phyloP scores from a whole-genome alignment of 92 coral and sea anemone species.

The Zoanthus sociatus region DNA sequence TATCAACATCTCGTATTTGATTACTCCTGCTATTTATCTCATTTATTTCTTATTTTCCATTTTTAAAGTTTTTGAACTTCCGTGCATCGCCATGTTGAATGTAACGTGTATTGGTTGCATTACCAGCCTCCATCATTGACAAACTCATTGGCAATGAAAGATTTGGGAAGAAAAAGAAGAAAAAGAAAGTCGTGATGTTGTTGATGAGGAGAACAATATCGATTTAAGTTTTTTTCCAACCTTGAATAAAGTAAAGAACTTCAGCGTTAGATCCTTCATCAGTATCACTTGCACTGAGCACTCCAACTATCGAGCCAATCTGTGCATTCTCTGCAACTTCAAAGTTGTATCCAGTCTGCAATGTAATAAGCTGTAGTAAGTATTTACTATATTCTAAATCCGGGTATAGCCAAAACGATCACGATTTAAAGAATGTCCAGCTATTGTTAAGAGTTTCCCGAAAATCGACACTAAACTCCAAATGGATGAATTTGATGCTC shows the following conservation, averaged over 20 bases:
- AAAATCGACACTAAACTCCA: no score
- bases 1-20: no score
- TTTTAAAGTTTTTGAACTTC: no score
- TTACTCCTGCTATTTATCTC: no score
- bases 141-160: no score
- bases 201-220: neutral
- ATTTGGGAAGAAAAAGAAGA: neutral
- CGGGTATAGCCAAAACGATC: neutral
- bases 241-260: constrained; percentile 57
- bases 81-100: no score
- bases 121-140: no score
- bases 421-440: no score
- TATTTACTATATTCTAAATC: neutral
- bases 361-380: neutral
- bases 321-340: constrained; percentile 54
- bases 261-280: constrained; percentile 66
- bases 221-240: constrained; percentile 20
- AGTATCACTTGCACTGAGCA: constrained; percentile 57
- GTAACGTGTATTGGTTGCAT: no score
- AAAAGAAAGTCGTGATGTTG: neutral
- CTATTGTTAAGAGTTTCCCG: no score
- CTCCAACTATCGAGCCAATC: constrained; percentile 42
- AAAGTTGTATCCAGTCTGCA: constrained; percentile 21
- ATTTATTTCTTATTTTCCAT: no score
- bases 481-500: no score